phyloP scores from a whole-genome alignment of 1,140 invertebrate genomes.

The Teleogryllus occipitalis region DNA sequence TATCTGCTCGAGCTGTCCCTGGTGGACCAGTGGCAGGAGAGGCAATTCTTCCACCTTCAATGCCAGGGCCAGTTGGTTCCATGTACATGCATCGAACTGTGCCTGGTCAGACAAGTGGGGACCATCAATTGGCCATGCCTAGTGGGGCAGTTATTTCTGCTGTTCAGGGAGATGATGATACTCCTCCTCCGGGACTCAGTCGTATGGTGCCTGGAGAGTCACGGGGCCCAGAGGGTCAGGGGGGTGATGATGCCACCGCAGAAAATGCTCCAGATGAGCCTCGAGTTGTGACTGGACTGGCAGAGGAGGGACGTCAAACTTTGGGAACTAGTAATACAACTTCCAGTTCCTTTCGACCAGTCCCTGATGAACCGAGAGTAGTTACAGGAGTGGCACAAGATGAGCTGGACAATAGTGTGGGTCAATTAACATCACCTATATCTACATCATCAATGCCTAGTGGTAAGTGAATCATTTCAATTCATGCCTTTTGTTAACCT shows the following conservation, averaged over 20 bases:
- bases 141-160: background rate
- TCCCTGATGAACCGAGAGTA: slow-evolving; percentile 30
- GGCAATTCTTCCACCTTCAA: background rate
- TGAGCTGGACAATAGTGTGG: slow-evolving; percentile 22
- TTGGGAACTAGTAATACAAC: background rate
- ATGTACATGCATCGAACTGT: background rate
- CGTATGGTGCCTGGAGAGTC: slow-evolving; percentile 37
- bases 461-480: background rate
- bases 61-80: background rate
- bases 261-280: background rate
- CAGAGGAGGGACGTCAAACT: background rate
- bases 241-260: background rate
- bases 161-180: slow-evolving; percentile 17
- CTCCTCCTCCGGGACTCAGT: slow-evolving; percentile 34
- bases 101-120: background rate
- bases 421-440: slow-evolving; percentile 11
- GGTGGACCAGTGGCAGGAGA: background rate
- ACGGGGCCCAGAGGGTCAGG: slow-evolving; percentile 32
- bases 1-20: background rate
- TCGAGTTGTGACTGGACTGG: background rate
- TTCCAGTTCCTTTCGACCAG: slow-evolving; percentile 10
- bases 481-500: background rate
- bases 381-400: slow-evolving; percentile 29
- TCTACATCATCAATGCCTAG: background rate
- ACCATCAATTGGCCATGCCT: background rate